phyloP scores from a whole-genome alignment of 2,797 vertebrate genomes.

The Fistularia commersonii region DNA sequence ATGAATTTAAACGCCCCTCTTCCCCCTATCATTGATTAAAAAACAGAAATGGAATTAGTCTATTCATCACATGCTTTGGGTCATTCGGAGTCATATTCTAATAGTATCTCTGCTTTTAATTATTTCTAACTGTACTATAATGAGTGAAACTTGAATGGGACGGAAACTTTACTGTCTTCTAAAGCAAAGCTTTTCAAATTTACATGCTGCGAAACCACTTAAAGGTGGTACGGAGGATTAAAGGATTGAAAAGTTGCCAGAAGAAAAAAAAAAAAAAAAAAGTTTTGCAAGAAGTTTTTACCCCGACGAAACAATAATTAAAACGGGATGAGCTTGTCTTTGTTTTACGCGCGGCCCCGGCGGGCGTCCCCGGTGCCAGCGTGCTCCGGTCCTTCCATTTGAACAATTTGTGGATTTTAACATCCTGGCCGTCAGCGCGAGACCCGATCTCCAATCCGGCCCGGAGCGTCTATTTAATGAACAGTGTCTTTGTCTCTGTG shows the following conservation, averaged over 20 bases:
- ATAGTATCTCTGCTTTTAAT: too few relatives aligned
- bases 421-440: slow-evolving; percentile 23
- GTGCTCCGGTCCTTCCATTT: slow-evolving; percentile 3
- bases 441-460: slow-evolving; percentile 52
- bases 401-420: slow-evolving; percentile 29
- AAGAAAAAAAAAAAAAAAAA: not conserved
- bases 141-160: too few relatives aligned
- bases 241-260: not conserved
- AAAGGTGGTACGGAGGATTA: not conserved
- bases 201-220: not conserved
- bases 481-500: slow-evolving; percentile 45
- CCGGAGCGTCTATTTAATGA: slow-evolving; percentile 61
- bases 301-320: slow-evolving; percentile 4
- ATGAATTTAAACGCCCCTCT: too few relatives aligned
- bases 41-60: too few relatives aligned
- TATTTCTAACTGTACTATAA: too few relatives aligned
- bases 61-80: too few relatives aligned
- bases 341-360: slow-evolving; percentile 3
- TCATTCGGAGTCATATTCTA: too few relatives aligned
- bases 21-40: too few relatives aligned
- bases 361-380: slow-evolving; percentile 4
- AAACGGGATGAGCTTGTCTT: slow-evolving; percentile 4
- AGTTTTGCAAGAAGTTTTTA: slow-evolving; percentile 7
- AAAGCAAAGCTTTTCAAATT: not conserved
- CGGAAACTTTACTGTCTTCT: too few relatives aligned